Percentiles rank a stretch among this genome's conserved stretches.
Conservation (phyloP, 2,113 vertebrate species). For the Ceyx margarethae region DNA sequence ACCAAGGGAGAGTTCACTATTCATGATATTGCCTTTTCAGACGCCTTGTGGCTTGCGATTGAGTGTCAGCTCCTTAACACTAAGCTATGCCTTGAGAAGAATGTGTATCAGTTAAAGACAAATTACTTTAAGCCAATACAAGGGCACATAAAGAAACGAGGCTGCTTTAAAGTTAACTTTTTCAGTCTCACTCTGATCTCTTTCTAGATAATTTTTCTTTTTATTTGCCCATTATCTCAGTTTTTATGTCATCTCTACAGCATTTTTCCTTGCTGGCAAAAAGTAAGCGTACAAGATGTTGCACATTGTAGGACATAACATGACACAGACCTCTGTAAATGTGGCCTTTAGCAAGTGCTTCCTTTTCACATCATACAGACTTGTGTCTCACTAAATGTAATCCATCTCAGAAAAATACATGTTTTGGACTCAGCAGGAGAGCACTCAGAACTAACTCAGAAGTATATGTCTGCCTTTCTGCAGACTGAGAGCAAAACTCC, state of each 20-base stretch:
- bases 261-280: not conserved
- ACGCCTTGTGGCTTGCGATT: not conserved
- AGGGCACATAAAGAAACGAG: not conserved
- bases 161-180: not conserved
- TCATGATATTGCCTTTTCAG: conserved; percentile 49
- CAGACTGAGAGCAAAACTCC: not conserved
- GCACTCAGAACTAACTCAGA: not conserved
- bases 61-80: conserved; percentile 26
- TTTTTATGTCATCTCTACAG: not conserved
- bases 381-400: not conserved
- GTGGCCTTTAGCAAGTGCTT: not conserved
- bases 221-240: not conserved
- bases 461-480: not conserved
- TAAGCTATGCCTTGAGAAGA: conserved; percentile 17
- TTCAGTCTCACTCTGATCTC: not conserved
- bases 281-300: not conserved
- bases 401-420: not conserved
- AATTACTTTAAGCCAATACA: conserved; percentile 20
- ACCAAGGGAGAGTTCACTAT: conserved; percentile 55
- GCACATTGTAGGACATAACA: not conserved
- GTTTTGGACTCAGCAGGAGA: not conserved
- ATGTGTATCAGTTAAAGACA: conserved; percentile 22
- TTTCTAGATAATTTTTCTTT: not conserved
- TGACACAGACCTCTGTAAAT: not conserved
- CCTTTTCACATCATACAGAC: not conserved